Evolutionary conservation across 23 tunicate species (phyloP), one percentile per base, ranked within the genome.

Genomic region (Oikopleura dioica): DNA sequence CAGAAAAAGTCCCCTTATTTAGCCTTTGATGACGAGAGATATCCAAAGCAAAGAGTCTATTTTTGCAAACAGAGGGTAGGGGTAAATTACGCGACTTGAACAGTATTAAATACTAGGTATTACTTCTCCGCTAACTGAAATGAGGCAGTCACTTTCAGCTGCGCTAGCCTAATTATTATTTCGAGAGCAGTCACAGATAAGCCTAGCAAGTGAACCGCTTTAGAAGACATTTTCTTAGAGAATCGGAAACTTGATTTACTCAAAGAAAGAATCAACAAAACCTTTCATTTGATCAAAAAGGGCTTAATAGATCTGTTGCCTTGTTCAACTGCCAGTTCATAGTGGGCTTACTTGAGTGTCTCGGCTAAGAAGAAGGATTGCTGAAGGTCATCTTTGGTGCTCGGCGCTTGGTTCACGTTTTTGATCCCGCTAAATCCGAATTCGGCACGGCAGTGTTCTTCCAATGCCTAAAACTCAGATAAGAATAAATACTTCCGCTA

Each of bases 331-430:
- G 23, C 59, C 21, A 16, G 23, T 50, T 50, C 16, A 68, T 68
- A 9, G 16, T 21, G 30, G 29, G 58, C 83, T 24, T 51, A 84
- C 82, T 88, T 88, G 35, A 88, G 59, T 32, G 96, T 88, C 69
- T 88, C 96, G n/a, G 96, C 96, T 9, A 88, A 75, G 50, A 88
- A 81, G 50, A 88, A 88, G 38, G 89, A 84, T 68, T 88, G 96
- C 75, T 88, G 96, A 1, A 88, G 89, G 77, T 88, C 96, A 50
- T 88, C 96, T 55, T 84, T 36, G 35, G 68, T 58, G 1, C 89
- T 88, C 1, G 59, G 44, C 36, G 69, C 50, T 1, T 83, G 83
- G 69, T 88, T 84, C 9, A 88, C 96, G 75, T 88, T 86, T 81
- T 81, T 84, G 0, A 88, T 55, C 28, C 96, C 96, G 44, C 82